phyloP scores from a whole-genome alignment of 23 tunicate genomes.

The Diplosoma virens region DNA sequence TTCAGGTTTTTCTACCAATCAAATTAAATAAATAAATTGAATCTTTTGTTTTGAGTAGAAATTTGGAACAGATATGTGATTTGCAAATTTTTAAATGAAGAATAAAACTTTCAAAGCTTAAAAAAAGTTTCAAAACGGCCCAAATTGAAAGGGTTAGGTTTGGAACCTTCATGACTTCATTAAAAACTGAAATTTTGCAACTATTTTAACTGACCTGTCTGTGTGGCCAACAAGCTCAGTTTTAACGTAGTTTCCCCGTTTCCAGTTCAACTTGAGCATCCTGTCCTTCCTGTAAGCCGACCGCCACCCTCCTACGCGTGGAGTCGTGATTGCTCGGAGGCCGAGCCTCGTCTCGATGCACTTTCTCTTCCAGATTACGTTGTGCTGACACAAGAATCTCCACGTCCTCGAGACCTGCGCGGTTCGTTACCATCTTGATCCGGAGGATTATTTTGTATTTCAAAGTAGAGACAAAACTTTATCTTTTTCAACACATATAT shows the following conservation, averaged over 20 bases:
- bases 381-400: constrained; percentile 48
- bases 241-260: constrained; percentile 34
- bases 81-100: no score
- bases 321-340: constrained; percentile 41
- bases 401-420: constrained; percentile 59
- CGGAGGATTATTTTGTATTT: no score
- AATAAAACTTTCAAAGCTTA: no score
- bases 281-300: constrained; percentile 55
- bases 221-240: constrained; percentile 51
- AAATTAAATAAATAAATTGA: no score
- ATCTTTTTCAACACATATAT: no score
- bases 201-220: constrained; percentile 25
- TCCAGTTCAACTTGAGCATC: constrained; percentile 67
- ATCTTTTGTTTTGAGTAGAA: no score
- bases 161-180: neutral
- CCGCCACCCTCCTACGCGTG: constrained; percentile 55
- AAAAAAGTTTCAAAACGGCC: no score
- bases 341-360: constrained; percentile 53
- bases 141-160: no score
- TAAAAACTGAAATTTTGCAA: neutral
- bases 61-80: no score
- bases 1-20: no score
- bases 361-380: constrained; percentile 57
- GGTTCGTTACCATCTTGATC: no score
- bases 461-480: no score